phyloP scores from a whole-genome alignment of 2,888 invertebrate genomes.

The Drosophila nr. perissopoda region DNA sequence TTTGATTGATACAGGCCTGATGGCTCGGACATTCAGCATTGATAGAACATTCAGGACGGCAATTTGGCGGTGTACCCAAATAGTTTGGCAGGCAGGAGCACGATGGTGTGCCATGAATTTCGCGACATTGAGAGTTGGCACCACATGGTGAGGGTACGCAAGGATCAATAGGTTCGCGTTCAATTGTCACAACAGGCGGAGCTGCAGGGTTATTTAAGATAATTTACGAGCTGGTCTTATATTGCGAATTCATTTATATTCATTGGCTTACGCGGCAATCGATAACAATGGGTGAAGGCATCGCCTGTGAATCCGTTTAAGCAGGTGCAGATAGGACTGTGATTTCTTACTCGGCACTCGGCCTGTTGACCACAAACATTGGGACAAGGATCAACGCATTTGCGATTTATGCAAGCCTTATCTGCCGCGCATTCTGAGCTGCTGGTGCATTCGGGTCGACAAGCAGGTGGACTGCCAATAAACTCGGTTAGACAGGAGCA shows the following conservation, averaged over 20 bases:
- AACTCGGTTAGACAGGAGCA: slow-evolving; percentile 90
- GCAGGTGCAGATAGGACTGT: slow-evolving; percentile 92
- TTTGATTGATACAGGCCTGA: slow-evolving; percentile 90
- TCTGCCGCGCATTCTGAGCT: slow-evolving; percentile 90
- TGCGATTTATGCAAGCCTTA: slow-evolving; percentile 89
- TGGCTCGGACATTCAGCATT: slow-evolving; percentile 90
- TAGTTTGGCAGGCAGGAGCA: slow-evolving; percentile 90
- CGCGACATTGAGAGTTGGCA: slow-evolving; percentile 89
- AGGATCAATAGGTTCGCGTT: slow-evolving; percentile 86
- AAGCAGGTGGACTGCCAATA: slow-evolving; percentile 87
- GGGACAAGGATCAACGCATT: slow-evolving; percentile 90
- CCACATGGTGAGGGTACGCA: slow-evolving; percentile 92
- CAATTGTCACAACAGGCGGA: slow-evolving; percentile 67
- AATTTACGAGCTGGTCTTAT: not conserved
- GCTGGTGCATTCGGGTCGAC: slow-evolving; percentile 90
- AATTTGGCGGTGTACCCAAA: slow-evolving; percentile 90
- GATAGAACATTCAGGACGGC: slow-evolving; percentile 91
- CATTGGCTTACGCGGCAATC: slow-evolving; percentile 83
- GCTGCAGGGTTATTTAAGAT: slow-evolving; percentile 42
- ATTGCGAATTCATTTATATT: not conserved
- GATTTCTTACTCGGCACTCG: slow-evolving; percentile 89
- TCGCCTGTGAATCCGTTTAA: slow-evolving; percentile 87
- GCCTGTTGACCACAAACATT: slow-evolving; percentile 91
- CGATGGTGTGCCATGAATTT: slow-evolving; percentile 86
- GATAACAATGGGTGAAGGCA: slow-evolving; percentile 86